phyloP scores from a whole-genome alignment of 2,113 vertebrate genomes.

The Circaetus gallicus region DNA sequence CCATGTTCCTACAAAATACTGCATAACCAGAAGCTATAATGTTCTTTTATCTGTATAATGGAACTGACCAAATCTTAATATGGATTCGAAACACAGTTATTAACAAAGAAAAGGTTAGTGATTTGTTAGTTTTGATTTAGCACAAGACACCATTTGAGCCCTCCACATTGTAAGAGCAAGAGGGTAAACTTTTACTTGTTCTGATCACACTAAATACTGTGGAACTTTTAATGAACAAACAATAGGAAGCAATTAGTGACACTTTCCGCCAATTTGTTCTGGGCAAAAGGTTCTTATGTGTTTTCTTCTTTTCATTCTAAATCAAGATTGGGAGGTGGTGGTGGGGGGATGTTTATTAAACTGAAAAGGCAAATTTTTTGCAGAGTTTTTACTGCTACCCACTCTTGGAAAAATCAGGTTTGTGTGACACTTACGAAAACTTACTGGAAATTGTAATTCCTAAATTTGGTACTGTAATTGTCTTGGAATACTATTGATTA shows the following conservation, averaged over 20 bases:
- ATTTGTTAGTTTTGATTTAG: constrained; percentile 29
- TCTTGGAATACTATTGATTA: too few relatives aligned
- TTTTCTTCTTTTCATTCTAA: neutral
- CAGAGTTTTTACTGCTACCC: neutral
- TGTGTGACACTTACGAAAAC: too few relatives aligned
- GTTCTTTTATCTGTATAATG: neutral
- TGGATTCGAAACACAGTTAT: neutral
- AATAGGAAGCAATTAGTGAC: neutral
- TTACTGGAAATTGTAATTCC: too few relatives aligned
- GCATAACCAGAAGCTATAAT: neutral
- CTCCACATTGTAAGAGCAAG: neutral
- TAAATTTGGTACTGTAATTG: too few relatives aligned
- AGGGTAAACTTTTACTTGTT: neutral
- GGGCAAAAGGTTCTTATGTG: neutral
- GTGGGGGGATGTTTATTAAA: neutral
- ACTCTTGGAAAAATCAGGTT: too few relatives aligned
- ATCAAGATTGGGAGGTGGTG: neutral
- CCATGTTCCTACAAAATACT: neutral
- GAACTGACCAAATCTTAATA: neutral
- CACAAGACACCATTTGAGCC: neutral
- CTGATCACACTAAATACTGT: neutral
- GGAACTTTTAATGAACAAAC: neutral
- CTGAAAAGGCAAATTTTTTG: neutral
- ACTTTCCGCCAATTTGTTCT: neutral
- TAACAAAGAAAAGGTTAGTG: neutral